Evolutionary conservation across 2,797 vertebrate species (phyloP).

Genomic region (Serranus cabrilla): DNA sequence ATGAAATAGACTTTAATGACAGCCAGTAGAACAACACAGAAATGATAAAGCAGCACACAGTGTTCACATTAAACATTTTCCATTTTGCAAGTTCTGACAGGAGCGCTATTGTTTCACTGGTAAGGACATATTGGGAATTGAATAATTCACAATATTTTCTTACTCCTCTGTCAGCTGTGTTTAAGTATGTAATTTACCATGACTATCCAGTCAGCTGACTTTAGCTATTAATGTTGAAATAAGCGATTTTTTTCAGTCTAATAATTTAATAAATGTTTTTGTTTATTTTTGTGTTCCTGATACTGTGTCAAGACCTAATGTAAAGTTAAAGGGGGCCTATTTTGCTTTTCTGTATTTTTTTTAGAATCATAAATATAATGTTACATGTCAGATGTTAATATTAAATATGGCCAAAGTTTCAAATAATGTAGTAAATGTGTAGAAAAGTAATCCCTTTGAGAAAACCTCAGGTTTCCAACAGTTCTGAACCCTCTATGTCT

Average conservation of each 20-base stretch:
- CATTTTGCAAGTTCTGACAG: not conserved
- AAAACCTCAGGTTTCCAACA: too few species aligned
- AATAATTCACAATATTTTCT: not conserved
- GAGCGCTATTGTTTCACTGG: not conserved
- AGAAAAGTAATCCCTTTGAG: too few species aligned
- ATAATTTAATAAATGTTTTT: not conserved
- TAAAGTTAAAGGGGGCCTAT: slow-evolving; percentile 5
- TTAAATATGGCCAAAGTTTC: too few species aligned
- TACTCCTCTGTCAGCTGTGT: not conserved
- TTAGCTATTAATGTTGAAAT: not conserved
- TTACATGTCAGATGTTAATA: too few species aligned
- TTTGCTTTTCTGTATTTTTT: too few species aligned
- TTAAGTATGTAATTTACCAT: not conserved
- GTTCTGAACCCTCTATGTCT: too few species aligned
- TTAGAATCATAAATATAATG: too few species aligned
- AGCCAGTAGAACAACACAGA: not conserved
- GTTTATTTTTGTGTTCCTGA: not conserved
- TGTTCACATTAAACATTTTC: not conserved
- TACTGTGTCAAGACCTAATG: not conserved
- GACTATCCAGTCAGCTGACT: not conserved
- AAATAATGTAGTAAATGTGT: too few species aligned
- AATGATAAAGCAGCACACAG: not conserved
- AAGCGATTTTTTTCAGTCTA: not conserved
- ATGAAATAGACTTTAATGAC: slow-evolving; percentile 4
- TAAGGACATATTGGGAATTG: not conserved